Evolutionary conservation across 2,888 invertebrate genomes (phyloP).

Genomic region (Parapristionchus giblindavisi): DNA sequence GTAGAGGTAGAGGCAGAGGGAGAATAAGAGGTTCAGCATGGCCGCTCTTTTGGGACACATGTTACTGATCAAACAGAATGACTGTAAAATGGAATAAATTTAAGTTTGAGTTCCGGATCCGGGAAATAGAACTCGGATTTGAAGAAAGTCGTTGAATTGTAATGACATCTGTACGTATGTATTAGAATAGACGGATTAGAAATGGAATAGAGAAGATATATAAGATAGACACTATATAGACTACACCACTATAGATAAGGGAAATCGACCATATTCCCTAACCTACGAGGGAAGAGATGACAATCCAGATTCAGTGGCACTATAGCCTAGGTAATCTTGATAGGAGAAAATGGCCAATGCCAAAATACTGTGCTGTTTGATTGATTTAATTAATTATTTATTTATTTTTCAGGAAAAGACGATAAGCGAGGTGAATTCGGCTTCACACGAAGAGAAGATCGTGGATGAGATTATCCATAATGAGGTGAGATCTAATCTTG

Average conservation of each 20-base stretch:
- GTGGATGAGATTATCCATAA: conserved; percentile 2
- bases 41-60: conserved; percentile 19
- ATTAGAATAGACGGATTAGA: too few species aligned
- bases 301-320: not conserved
- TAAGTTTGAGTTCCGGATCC: not conserved
- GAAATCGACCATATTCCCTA: too few species aligned
- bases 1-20: not conserved
- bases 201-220: too few species aligned
- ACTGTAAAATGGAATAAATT: not conserved
- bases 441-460: conserved; percentile 24
- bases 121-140: not conserved
- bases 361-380: too few species aligned
- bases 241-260: too few species aligned
- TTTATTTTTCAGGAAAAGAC: conserved; percentile 21
- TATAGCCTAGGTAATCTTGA: not conserved
- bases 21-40: conserved; percentile 25
- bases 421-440: conserved; percentile 34
- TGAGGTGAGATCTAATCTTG: conserved; percentile 2
- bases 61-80: not conserved
- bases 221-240: too few species aligned
- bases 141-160: too few species aligned
- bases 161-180: conserved; percentile 24
- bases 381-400: not conserved
- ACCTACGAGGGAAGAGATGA: not conserved
- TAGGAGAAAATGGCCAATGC: not conserved